Evolutionary conservation across 2,797 vertebrate genomes (phyloP).

Genomic region (Oceanodroma leucorhoa): DNA sequence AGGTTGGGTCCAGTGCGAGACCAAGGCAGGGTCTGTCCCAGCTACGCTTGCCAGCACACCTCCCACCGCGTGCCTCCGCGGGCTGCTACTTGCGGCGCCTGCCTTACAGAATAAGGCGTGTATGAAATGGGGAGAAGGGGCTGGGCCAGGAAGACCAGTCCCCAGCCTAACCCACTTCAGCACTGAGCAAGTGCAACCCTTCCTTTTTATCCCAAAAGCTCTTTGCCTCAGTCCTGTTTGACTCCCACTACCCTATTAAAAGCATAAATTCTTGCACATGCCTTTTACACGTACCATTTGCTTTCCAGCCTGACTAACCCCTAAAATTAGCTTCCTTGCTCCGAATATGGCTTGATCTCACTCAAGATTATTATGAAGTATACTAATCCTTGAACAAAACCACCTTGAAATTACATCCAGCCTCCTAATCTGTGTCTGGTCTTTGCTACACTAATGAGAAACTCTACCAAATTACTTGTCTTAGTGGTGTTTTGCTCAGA

Average conservation of each 20-base stretch:
- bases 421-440: background rate
- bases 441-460: background rate
- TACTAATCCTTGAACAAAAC: background rate
- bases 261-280: background rate
- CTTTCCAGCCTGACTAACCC: background rate
- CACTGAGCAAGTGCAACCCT: rapidly evolving
- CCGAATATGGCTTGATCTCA: background rate
- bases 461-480: background rate
- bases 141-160: background rate
- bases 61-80: rapidly evolving
- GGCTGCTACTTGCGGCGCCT: rapidly evolving
- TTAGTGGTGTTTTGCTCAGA: background rate
- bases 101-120: background rate
- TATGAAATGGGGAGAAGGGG: background rate
- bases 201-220: background rate
- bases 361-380: background rate
- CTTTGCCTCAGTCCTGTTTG: background rate
- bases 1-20: rapidly evolving
- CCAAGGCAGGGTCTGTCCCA: background rate
- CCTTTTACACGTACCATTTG: background rate
- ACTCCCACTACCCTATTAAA: background rate
- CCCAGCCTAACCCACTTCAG: background rate
- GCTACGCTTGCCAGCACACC: background rate
- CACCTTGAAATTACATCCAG: background rate
- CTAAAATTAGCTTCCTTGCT: background rate